Base-by-base conservation (phyloP, 1,140 invertebrate genomes). In the Magallana gigas region DNA sequence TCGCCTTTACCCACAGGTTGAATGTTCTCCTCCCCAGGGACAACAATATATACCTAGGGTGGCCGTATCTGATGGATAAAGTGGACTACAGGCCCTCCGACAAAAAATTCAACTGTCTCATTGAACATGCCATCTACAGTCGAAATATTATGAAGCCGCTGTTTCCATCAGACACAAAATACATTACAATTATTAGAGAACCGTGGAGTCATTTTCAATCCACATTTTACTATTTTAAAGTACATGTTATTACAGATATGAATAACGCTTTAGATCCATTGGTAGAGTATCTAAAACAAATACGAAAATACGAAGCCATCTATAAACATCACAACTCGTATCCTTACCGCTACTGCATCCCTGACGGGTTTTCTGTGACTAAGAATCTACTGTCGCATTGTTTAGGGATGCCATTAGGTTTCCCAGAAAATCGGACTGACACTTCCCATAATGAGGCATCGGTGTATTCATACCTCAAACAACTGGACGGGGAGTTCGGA, bases 401-500 rank as follows among this genome's bases (percentile, higher is more conserved):
- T 84, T 84, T 93, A 8, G 94, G 94, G 3, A 92, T 94, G 90
- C 92, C 92, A 0, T 58, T 91, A 36, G 94, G 93, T 29, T 94
- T 92, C 82, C 93, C 93, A 11, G n/a, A 64, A 14, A 91, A 89
- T 2, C 85, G 87, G 29, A 16, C 36, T 14, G 86, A 93, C 76
- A 91, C 93, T 62, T 84, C 89, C 2, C 60, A 62, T 18, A 85
- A 91, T 36, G 23, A 18, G 2, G 62, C 11, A n/a, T 89, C 89
- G 14, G 86, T 93, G 9, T 18, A 88, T 9, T 16, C 89, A 1
- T 93, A 92, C 86, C 91, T 94, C 11, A 9, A 90, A 16, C 57
- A 87, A 12, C 76, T 93, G 18, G 93, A 91, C 23, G 68, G 88
- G 5, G 88, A 91, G 11, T 96, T 96, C 90, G 92, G 94, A 83